Evolutionary conservation across 2,113 vertebrate genomes (phyloP), one percentile per base, ranked within the genome.

Genomic region (Xiphophorus couchianus): DNA sequence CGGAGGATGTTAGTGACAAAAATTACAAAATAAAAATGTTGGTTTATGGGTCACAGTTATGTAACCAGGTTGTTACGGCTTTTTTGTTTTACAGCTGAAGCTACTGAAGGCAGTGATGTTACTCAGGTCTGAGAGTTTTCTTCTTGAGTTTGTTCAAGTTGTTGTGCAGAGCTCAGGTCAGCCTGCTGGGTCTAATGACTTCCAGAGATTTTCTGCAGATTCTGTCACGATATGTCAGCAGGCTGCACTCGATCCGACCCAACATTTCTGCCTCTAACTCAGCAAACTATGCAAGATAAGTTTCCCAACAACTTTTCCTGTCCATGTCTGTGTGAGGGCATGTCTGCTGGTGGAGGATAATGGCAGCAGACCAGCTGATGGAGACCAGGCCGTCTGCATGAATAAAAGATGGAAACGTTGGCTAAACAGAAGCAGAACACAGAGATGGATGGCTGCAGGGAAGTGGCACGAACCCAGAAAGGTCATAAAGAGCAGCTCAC

Each of bases 361-460:
- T 64, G 54, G 73, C 69, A 76, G 72, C 30, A n/a, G 69, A 44
- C 64, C 48, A 69, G 48, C 60, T 62, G 71, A 29, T 17, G 22
- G 1, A 63, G 63, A 19, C 67, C 63, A 65, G 37, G 42, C 51
- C 3, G 13, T 22, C 33, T 25, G 58, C 28, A 86, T 80, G 74
- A 83, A 80, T 80, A 80, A 83, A 82, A 69, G 66, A 76, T 80
- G 66, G 48, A 73, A 48, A 62, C 14, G 3, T 15, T 44, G 25
- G 9, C 27, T 58, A 78, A 75, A 76, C 64, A 37, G 11, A 70
- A 77, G 13, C 54, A 22, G 37, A 67, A 37, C 76, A 29, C 3
- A 25, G 33, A 75, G 39, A 58, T 0, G 14, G 27, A 66, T 25
- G 17, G 29, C 66, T 33, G 28, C n/a, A 78, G 66, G 29, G 51